Evolutionary conservation across 1,140 invertebrate genomes (phyloP).

Genomic region (Calosoma granatense): DNA sequence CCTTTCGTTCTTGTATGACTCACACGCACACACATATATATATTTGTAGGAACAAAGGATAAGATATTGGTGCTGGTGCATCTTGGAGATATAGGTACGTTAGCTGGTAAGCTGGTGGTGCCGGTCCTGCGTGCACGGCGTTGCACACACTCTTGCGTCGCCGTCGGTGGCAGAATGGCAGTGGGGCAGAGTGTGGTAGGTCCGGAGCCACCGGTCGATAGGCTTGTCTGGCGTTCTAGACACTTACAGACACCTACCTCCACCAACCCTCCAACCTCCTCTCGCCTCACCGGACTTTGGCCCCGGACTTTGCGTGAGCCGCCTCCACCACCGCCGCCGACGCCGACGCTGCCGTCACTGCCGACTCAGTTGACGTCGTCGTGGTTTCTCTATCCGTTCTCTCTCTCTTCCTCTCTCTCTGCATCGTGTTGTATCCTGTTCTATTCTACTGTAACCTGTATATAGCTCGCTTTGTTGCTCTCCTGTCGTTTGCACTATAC

Average conservation of each 20-base stretch:
- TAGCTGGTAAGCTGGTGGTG: background rate
- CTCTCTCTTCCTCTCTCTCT: background rate
- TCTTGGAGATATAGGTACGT: too few species aligned
- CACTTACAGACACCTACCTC: background rate
- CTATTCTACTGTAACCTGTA: too few species aligned
- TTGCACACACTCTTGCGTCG: background rate
- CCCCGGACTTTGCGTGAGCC: background rate
- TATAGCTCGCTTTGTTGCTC: too few species aligned
- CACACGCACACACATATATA: too few species aligned
- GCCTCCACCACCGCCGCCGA: background rate
- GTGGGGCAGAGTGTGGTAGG: slow-evolving; percentile 6
- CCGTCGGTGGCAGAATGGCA: slow-evolving; percentile 1
- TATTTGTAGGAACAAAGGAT: too few species aligned
- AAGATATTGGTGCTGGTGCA: too few species aligned
- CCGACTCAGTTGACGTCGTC: background rate
- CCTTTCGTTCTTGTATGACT: too few species aligned
- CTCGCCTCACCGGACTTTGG: background rate
- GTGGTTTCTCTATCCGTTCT: background rate
- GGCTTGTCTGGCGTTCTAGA: slow-evolving; percentile 6
- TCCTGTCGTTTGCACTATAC: too few species aligned
- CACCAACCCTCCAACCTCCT: background rate
- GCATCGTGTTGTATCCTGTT: too few species aligned
- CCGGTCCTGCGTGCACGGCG: background rate
- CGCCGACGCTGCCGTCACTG: background rate
- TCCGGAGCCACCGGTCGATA: slow-evolving; percentile 3